phyloP scores from a whole-genome alignment of 2,888 invertebrate genomes.

The Polyommatus icarus region DNA sequence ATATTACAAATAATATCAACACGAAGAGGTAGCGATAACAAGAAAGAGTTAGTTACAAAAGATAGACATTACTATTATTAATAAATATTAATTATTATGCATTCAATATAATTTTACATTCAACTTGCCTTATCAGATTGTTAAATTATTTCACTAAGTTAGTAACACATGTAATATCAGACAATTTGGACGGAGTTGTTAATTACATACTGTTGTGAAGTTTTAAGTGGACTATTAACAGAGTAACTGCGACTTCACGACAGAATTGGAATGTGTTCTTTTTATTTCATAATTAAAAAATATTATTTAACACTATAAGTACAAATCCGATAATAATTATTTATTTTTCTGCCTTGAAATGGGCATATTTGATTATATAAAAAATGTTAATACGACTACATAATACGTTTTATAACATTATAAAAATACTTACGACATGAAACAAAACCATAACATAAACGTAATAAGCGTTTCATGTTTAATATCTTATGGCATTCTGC shows the following conservation, averaged over 20 bases:
- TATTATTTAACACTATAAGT: not conserved
- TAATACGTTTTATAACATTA: not conserved
- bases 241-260: not conserved
- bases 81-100: slow-evolving; percentile 36
- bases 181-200: slow-evolving; percentile 16
- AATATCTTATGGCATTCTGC: slow-evolving; percentile 28
- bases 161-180: not conserved
- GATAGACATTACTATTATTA: slow-evolving; percentile 45
- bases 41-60: slow-evolving; percentile 72
- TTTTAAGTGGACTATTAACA: not conserved
- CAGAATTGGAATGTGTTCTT: not conserved
- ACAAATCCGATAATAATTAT: not conserved
- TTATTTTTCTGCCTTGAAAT: not conserved
- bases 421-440: slow-evolving; percentile 13
- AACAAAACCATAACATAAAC: slow-evolving; percentile 4
- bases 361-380: not conserved
- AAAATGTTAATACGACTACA: slow-evolving; percentile 9
- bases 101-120: slow-evolving; percentile 30
- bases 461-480: slow-evolving; percentile 24
- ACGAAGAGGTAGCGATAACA: slow-evolving; percentile 57
- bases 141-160: not conserved
- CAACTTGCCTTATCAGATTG: not conserved
- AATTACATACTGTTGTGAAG: slow-evolving; percentile 11
- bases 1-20: slow-evolving; percentile 41
- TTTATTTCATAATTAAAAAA: not conserved